Conservation (phyloP, 2,113 vertebrate species). For the Scopus umbretta region DNA sequence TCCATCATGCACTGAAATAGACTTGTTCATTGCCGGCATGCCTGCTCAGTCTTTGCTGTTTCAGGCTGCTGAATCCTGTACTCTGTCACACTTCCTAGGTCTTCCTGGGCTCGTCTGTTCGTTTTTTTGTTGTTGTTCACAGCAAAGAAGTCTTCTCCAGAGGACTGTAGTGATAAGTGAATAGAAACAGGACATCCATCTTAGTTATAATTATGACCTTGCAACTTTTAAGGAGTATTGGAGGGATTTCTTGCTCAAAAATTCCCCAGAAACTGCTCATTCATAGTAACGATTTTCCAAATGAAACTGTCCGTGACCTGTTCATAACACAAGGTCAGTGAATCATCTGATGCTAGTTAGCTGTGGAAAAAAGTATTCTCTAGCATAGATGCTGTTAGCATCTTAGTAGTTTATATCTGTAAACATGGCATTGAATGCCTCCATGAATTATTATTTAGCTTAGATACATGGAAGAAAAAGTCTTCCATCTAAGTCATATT, state of each 20-base stretch:
- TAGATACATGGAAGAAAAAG: not conserved
- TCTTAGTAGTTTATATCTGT: not conserved
- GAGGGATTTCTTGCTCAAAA: not conserved
- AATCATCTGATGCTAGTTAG: not conserved
- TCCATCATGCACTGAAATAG: constrained; percentile 1
- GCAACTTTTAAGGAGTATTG: constrained; percentile 1
- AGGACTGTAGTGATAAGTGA: constrained; percentile 5
- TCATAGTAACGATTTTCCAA: not conserved
- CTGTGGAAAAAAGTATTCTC: not conserved
- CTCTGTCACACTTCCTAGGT: not conserved
- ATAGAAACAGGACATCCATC: constrained; percentile 5
- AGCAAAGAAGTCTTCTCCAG: constrained; percentile 2
- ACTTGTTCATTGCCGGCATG: not conserved
- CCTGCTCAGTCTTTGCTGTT: not conserved
- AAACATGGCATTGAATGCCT: not conserved
- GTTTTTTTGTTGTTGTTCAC: not conserved
- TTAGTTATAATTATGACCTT: constrained; percentile 52
- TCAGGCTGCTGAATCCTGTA: constrained; percentile 16
- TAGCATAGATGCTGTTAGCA: not conserved
- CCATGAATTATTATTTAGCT: not conserved
- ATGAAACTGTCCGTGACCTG: not conserved
- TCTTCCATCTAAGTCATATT: not conserved
- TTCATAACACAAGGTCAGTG: not conserved
- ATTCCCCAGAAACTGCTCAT: not conserved
- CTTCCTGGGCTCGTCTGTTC: not conserved